Percentiles rank a stretch among this genome's conserved stretches.
Conservation (phyloP, 2,888 invertebrate species). For the Sphinx pinastri region DNA sequence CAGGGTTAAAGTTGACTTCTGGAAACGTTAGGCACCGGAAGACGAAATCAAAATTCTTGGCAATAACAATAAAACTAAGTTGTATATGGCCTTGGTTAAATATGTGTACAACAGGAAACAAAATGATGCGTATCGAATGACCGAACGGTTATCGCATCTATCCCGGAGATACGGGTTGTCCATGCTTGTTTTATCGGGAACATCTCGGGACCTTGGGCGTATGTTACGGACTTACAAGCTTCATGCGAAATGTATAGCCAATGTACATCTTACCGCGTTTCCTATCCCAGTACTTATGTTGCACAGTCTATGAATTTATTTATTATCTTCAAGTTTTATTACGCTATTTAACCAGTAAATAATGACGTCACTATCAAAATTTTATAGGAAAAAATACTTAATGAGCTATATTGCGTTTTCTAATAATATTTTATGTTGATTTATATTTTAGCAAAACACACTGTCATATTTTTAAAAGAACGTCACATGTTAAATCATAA, state of each 20-base stretch:
- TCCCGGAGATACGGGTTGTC: slow-evolving; percentile 15
- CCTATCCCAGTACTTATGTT: background rate
- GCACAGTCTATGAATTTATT: no score
- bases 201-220: slow-evolving; percentile 23
- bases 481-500: background rate
- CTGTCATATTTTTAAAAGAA: background rate
- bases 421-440: no score
- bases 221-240: slow-evolving; percentile 17
- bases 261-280: background rate
- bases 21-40: slow-evolving; percentile 16
- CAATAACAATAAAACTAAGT: slow-evolving; percentile 23
- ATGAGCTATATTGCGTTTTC: no score
- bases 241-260: background rate
- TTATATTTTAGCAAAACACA: background rate
- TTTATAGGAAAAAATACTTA: background rate
- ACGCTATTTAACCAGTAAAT: no score
- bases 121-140: slow-evolving; percentile 63
- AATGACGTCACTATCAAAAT: background rate
- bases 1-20: slow-evolving; percentile 24
- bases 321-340: no score
- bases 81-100: slow-evolving; percentile 3
- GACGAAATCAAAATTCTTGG: slow-evolving; percentile 19
- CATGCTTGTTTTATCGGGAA: slow-evolving; percentile 16
- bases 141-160: slow-evolving; percentile 33
- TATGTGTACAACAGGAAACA: slow-evolving; percentile 47